A percentile compares a stretch with the other conserved stretches of the same genome.
Evolutionary conservation across 2,113 vertebrate species (phyloP).

Genomic region (Ivindomyrus marchei): DNA sequence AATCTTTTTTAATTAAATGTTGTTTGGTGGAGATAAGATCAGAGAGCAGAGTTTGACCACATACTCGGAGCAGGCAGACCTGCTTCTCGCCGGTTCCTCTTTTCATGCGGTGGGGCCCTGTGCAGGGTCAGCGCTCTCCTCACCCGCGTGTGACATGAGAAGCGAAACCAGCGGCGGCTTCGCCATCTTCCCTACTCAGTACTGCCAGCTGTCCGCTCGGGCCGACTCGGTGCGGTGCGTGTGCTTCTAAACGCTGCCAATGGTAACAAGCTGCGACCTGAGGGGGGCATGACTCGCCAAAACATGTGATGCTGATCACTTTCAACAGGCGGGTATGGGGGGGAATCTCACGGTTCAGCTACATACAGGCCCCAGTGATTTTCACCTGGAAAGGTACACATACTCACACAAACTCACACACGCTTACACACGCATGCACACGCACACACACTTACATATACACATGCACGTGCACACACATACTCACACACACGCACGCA

Average conservation of each 20-base stretch:
- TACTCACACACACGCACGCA: no score
- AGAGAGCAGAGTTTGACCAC: slow-evolving; percentile 27
- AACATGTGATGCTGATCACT: slow-evolving; percentile 40
- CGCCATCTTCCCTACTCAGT: slow-evolving; percentile 29
- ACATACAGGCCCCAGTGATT: not conserved
- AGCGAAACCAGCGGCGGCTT: slow-evolving; percentile 42
- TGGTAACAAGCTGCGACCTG: slow-evolving; percentile 19
- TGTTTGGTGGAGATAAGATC: slow-evolving; percentile 36
- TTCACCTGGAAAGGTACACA: not conserved
- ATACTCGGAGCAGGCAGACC: slow-evolving; percentile 27
- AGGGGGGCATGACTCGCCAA: not conserved
- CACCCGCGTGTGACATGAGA: slow-evolving; percentile 36
- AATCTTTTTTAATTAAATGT: slow-evolving; percentile 33
- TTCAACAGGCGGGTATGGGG: slow-evolving; percentile 23
- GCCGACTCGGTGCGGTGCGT: slow-evolving; percentile 37
- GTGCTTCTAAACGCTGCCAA: slow-evolving; percentile 38
- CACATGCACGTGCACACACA: not conserved
- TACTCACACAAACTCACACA: not conserved
- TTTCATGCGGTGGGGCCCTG: slow-evolving; percentile 35
- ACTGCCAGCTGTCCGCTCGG: slow-evolving; percentile 18
- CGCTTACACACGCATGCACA: not conserved
- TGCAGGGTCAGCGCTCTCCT: slow-evolving; percentile 40
- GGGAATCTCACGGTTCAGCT: not conserved
- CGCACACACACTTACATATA: not conserved
- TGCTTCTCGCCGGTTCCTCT: slow-evolving; percentile 32